Evolutionary conservation across 2,113 vertebrate genomes (phyloP), one percentile per base, ranked within the genome.

Genomic region (Baryphthengus martii): DNA sequence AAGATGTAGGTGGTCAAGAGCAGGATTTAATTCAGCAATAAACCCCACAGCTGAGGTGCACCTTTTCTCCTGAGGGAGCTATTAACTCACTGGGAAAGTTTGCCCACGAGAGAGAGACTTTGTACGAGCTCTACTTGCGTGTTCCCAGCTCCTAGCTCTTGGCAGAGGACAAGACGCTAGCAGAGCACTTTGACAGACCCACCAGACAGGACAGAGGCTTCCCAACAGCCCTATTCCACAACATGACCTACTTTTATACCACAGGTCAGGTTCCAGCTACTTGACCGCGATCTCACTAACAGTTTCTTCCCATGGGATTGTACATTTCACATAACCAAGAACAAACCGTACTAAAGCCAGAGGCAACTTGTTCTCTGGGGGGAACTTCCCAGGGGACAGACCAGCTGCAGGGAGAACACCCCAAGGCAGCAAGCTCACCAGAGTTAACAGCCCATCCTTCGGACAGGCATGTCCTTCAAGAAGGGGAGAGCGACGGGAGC

Each of bases 241-340:
- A 88, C 50, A 66, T 35, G 94, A 95, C 94, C 85, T 79, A 45
- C 90, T 93, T 71, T 86, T 55, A 67, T 74, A 26, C 55, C 0
- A 8, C 29, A 62, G 86, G 86, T 95, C 94, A 92, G 91, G 75
- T 90, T 88, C n/a, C 82, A 93, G 93, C 67, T 88, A 93, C 55
- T 95, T 88, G 62, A 94, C 85, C 3, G 0, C 1, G 1, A 6
- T 52, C 78, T 66, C 70, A 62, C 80, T 75, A 74, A 87, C 40
- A 58, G 72, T n/a, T 93, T 77, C 42, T 89, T 96, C 95, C 95
- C 6, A 0, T 94, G 95, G 85, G 94, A 96, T 4, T 61, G 59
- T 59, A 44, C 65, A 89, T 72, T 80, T 84, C 80, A 81, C 35
- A 88, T 29, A 70, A 85, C 47, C 87, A 82, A 88, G 90, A 94